phyloP scores from a whole-genome alignment of 2,113 vertebrate species.

The cat (Felis catus) region DNA sequence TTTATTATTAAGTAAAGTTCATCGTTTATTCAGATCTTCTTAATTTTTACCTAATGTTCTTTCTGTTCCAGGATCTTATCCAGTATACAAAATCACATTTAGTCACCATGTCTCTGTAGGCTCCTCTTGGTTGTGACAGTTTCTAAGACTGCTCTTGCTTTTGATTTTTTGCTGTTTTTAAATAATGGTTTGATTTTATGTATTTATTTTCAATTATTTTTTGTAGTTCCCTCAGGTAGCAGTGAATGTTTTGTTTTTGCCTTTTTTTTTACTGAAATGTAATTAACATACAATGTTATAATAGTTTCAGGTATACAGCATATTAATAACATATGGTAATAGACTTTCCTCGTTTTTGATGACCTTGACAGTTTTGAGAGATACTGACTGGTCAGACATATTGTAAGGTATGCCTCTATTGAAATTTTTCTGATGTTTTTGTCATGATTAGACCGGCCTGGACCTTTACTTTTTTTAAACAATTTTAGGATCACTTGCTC shows the following conservation, averaged over 20 bases:
- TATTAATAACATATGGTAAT: background rate
- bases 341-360: background rate
- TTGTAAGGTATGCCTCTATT: background rate
- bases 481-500: background rate
- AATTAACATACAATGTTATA: background rate
- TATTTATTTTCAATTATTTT: background rate
- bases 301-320: background rate
- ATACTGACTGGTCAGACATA: background rate
- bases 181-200: conserved; percentile 7
- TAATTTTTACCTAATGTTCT: background rate
- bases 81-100: background rate
- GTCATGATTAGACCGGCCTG: background rate
- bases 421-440: background rate
- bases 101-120: background rate
- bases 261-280: background rate
- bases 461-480: background rate
- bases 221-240: background rate
- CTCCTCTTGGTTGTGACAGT: background rate
- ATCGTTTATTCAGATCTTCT: background rate
- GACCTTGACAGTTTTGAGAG: background rate
- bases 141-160: background rate
- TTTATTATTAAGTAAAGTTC: background rate
- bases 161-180: background rate
- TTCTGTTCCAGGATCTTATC: background rate
- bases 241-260: background rate